phyloP scores from a whole-genome alignment of 92 coral and sea anemone genomes.

The Phenganax marumi region DNA sequence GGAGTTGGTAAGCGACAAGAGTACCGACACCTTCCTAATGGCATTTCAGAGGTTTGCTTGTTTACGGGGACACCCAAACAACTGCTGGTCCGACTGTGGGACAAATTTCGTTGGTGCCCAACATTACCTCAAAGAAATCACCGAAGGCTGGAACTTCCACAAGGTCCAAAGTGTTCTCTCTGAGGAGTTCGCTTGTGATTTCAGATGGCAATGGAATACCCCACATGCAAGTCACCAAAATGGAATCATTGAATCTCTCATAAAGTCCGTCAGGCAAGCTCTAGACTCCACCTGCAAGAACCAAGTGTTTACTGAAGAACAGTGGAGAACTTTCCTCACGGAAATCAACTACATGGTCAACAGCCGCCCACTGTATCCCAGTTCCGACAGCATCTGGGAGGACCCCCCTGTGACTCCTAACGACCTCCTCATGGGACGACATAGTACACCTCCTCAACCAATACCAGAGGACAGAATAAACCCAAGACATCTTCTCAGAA shows the following conservation, averaged over 20 bases:
- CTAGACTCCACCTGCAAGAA: not conserved
- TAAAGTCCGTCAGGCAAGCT: constrained; percentile 31
- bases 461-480: constrained; percentile 33
- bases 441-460: constrained; percentile 23
- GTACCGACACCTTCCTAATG: constrained; percentile 60
- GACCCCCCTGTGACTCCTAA: constrained; percentile 5
- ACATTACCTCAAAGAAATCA: constrained; percentile 56
- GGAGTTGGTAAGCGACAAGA: constrained; percentile 57
- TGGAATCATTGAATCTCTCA: constrained; percentile 27
- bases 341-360: not conserved
- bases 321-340: not conserved
- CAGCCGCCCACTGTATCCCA: not conserved
- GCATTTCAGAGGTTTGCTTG: constrained; percentile 63
- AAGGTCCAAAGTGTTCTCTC: constrained; percentile 46
- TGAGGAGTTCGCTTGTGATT: constrained; percentile 53
- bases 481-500: constrained; percentile 45
- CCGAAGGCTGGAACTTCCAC: constrained; percentile 31
- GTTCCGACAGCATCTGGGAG: not conserved
- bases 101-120: constrained; percentile 64
- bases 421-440: not conserved
- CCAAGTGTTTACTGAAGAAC: not conserved
- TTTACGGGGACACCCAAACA: constrained; percentile 57
- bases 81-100: constrained; percentile 63
- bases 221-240: constrained; percentile 39
- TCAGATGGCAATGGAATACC: constrained; percentile 43